Percentiles rank a stretch among this genome's conserved stretches.
phyloP scores from a whole-genome alignment of 2,113 vertebrate species.

The Euleptes europaea region DNA sequence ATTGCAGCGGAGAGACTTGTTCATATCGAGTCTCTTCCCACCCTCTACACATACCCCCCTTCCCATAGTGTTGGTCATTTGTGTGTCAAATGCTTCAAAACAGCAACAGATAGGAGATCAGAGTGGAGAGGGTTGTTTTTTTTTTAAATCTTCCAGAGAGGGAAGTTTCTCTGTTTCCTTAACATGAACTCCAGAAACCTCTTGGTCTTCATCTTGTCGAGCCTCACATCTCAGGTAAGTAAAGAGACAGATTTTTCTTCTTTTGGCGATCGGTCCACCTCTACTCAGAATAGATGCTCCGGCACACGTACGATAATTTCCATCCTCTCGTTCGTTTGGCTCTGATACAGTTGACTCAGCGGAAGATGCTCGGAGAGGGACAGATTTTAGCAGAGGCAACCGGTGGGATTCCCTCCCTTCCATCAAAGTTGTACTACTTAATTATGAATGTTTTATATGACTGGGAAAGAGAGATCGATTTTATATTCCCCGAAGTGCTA shows the following conservation, averaged over 20 bases:
- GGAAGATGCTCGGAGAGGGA: constrained; percentile 13
- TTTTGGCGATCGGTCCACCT: constrained; percentile 18
- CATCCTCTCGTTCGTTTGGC: constrained; percentile 11
- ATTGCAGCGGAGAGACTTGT: neutral
- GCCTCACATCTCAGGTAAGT: constrained; percentile 62
- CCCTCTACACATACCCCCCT: neutral
- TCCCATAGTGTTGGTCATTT: constrained; percentile 4
- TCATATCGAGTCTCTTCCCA: constrained; percentile 54
- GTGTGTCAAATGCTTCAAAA: constrained; percentile 38
- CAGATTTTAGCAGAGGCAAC: neutral
- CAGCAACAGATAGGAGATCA: neutral
- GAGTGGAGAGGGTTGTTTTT: neutral
- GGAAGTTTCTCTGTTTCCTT: neutral
- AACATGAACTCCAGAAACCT: constrained; percentile 34
- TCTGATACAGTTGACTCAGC: neutral
- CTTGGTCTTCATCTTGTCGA: constrained; percentile 21
- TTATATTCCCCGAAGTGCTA: neutral
- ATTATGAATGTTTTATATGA: neutral
- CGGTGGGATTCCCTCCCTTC: accelerated
- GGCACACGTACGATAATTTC: neutral
- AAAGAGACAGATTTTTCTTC: constrained; percentile 16
- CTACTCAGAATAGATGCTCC: constrained; percentile 18
- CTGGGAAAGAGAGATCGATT: neutral
- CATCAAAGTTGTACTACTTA: neutral
- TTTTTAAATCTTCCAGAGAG: neutral